Conservation (phyloP, 2,888 invertebrate genomes). For the Serrognathus titanus region DNA sequence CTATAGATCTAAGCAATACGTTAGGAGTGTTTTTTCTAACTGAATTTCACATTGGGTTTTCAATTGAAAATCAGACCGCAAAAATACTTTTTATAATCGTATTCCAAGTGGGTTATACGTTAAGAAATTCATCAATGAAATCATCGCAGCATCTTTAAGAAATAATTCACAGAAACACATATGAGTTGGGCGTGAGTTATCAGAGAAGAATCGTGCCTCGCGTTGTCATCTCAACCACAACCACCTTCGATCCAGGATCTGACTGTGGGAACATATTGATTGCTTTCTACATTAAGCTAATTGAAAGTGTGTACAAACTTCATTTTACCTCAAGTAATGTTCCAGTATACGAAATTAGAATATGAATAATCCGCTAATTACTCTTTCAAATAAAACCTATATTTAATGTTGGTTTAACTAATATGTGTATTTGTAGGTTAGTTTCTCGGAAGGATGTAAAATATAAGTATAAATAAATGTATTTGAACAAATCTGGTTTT, state of each 20-base stretch:
- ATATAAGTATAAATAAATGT: conserved; percentile 13
- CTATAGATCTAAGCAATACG: too few relatives aligned
- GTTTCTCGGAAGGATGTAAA: conserved; percentile 15
- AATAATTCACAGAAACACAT: neutral
- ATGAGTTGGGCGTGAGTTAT: conserved; percentile 9
- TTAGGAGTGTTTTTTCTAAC: too few relatives aligned
- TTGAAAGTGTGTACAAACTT: conserved; percentile 1
- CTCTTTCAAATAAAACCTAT: conserved; percentile 15
- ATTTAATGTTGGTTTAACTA: conserved; percentile 17
- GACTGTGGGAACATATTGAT: conserved; percentile 7
- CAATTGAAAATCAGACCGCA: too few relatives aligned
- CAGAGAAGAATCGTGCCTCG: conserved; percentile 10
- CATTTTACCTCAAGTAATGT: neutral
- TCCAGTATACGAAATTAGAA: conserved; percentile 9
- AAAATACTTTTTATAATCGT: too few relatives aligned
- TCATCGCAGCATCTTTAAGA: neutral
- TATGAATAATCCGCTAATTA: conserved; percentile 16
- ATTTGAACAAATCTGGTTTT: neutral
- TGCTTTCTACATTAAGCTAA: conserved; percentile 1
- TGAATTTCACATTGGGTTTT: too few relatives aligned
- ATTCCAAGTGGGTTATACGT: too few relatives aligned
- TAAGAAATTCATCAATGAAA: neutral
- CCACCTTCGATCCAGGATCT: conserved; percentile 25
- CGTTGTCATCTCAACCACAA: conserved; percentile 17
- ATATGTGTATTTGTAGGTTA: conserved; percentile 17